Evolutionary conservation across 2,797 vertebrate species (phyloP).

Genomic region (Atherinosoma microstoma): DNA sequence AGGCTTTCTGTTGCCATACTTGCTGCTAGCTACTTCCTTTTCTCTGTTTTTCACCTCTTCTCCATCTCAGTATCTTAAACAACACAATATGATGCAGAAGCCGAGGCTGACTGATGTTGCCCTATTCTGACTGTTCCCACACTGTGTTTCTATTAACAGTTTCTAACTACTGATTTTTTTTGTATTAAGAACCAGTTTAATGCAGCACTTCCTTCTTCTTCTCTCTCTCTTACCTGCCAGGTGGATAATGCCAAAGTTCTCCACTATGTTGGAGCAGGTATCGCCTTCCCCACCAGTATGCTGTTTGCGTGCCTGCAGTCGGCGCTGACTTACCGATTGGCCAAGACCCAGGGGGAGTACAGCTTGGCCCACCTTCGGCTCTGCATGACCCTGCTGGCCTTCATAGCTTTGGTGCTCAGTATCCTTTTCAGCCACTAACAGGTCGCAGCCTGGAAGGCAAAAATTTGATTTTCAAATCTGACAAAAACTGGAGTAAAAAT

Average conservation of each 20-base stretch:
- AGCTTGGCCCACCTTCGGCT: constrained; percentile 88
- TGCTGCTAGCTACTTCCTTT: constrained; percentile 13
- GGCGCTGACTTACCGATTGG: constrained; percentile 90
- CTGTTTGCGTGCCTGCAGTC: constrained; percentile 91
- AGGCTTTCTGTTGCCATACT: constrained; percentile 40
- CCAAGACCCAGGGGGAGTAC: constrained; percentile 89
- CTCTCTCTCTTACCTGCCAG: constrained; percentile 64
- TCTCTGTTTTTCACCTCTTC: constrained; percentile 16
- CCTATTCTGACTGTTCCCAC: constrained; percentile 19
- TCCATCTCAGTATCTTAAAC: background rate
- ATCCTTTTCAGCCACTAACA: constrained; percentile 83
- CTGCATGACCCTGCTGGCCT: constrained; percentile 86
- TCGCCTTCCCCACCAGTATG: constrained; percentile 93
- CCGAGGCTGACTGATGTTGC: constrained; percentile 28
- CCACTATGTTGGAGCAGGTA: constrained; percentile 91
- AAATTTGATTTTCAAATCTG: too few species aligned
- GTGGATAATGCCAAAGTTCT: constrained; percentile 92
- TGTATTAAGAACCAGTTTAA: background rate
- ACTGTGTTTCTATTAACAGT: background rate
- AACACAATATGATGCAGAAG: constrained; percentile 5
- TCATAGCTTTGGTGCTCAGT: constrained; percentile 89
- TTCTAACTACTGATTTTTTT: background rate
- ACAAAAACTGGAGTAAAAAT: background rate
- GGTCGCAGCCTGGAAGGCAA: constrained; percentile 30
- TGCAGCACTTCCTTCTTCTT: background rate